Percentiles rank a stretch among this genome's conserved stretches.
These are phyloP conservation scores for Streptopelia turtur DNA, from an alignment of 2,797 vertebrate genomes.

Conservation along the genomic window DNA sequence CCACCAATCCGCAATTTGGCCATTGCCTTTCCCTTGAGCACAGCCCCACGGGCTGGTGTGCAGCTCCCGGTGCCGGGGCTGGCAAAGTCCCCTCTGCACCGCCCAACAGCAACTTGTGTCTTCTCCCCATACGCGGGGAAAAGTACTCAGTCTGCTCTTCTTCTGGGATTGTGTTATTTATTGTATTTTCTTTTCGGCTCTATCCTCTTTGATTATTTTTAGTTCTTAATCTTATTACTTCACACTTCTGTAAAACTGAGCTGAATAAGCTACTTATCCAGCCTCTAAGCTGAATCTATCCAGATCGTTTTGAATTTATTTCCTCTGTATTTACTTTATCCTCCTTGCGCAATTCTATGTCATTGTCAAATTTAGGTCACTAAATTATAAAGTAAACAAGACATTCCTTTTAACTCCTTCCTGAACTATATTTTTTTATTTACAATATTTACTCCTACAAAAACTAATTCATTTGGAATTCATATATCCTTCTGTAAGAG, in stretches of 20 bases:
- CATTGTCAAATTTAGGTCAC: slow-evolving; percentile 60
- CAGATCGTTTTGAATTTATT: slow-evolving; percentile 71
- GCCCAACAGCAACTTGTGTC: neutral
- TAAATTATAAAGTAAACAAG: slow-evolving; percentile 57
- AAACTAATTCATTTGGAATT: neutral
- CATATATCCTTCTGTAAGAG: neutral
- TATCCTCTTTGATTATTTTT: slow-evolving; percentile 64
- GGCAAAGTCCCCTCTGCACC: neutral
- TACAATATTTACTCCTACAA: neutral
- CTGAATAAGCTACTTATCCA: slow-evolving; percentile 79
- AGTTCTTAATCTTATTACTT: slow-evolving; percentile 79
- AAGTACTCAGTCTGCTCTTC: neutral
- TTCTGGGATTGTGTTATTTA: slow-evolving; percentile 46
- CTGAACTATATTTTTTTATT: neutral
- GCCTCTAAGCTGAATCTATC: slow-evolving; percentile 67
- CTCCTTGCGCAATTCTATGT: slow-evolving; percentile 13
- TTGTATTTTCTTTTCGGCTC: slow-evolving; percentile 72
- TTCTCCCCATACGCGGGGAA: neutral
- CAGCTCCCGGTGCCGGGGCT: accelerated
- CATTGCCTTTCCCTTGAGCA: too few relatives aligned
- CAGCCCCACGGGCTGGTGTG: accelerated
- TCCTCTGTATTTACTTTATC: slow-evolving; percentile 62
- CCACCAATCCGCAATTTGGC: neutral
- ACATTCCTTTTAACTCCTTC: slow-evolving; percentile 10
- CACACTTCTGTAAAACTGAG: slow-evolving; percentile 75